Base-by-base conservation (phyloP, 2,113 vertebrate species). In the Calypte anna region DNA sequence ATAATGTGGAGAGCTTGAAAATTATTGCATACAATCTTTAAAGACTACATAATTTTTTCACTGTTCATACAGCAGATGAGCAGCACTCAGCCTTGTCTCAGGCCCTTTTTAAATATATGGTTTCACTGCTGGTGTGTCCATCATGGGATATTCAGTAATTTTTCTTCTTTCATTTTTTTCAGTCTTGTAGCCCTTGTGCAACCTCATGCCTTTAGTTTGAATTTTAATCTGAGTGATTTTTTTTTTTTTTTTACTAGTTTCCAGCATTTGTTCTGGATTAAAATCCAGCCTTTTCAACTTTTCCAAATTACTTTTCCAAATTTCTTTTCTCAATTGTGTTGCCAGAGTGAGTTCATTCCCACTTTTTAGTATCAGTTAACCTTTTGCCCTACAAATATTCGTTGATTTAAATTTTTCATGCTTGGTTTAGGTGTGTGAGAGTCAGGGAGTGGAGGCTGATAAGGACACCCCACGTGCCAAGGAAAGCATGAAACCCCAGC, bases 311-410 rank as follows among this genome's bases (percentile, higher is more conserved):
- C 8, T 68, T 77, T 48, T 38, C 21, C 70, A 78, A 24, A 33
- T 91, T 80, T 85, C 8, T 68, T 77, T 48, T 38, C 21, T 53
- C 27, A 55, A 1, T 66, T 27, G 23, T 30, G 8, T 55, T 87
- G 10, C 68, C 75, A 54, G 48, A 23, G 40, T 8, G 10, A 86
- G 64, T 81, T 93, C 40, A 28, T 36, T 48, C 66, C 61, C 1
- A 2, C 53, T 69, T 75, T 69, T 88, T 76, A 77, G 59, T 57
- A 20, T 86, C 58, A 64, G 64, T 90, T 96, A 86, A 94, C 86
- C 91, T 93, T 92, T 89, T 91, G 63, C 68, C 92, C 69, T 62
- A 13, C 62, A 94, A 91, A 64, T 90, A 84, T 69, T 96, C 5
- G 21, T 63, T 72, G 58, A 76, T 87, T 86, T 88, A 86, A 92